Percentiles rank a stretch among this genome's conserved stretches.
These are phyloP conservation scores for Tragelaphus imberbis DNA, from an alignment of 2,113 vertebrate genomes.

Conservation along the genomic window DNA sequence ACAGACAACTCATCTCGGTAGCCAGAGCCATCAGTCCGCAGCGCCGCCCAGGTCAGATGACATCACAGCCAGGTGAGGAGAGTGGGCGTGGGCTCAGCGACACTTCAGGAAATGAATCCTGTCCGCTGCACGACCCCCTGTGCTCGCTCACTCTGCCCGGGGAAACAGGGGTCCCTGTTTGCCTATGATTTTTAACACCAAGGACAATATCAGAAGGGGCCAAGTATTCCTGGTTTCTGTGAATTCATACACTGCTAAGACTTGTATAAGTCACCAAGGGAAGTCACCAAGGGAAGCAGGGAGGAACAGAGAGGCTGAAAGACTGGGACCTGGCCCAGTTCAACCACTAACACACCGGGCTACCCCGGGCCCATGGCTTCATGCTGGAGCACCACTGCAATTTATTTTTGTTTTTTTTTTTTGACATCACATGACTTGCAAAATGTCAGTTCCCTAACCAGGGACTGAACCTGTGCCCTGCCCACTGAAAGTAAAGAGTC, in stretches of 20 bases:
- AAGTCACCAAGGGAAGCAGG: neutral
- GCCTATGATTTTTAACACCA: neutral
- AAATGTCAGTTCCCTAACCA: neutral
- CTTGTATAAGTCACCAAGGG: neutral
- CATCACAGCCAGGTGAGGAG: neutral
- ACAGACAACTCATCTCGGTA: neutral
- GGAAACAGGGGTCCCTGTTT: neutral
- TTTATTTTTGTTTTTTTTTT: neutral
- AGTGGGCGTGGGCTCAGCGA: neutral
- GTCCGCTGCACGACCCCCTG: neutral
- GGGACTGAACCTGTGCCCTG: neutral
- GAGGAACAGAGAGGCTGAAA: neutral
- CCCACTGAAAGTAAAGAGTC: neutral
- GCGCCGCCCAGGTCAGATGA: neutral
- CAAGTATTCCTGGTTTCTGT: neutral
- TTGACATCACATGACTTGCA: neutral
- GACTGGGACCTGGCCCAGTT: too few relatives aligned
- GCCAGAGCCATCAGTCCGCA: neutral
- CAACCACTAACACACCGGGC: neutral
- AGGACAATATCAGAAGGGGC: neutral
- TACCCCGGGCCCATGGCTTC: neutral
- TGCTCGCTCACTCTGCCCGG: neutral
- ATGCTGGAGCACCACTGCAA: neutral
- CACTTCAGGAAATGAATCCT: neutral
- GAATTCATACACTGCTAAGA: neutral